Percentiles rank a stretch among this genome's conserved stretches.
These are phyloP conservation scores for Pegoplata infirma DNA, from an alignment of 2,888 invertebrate genomes.

Conservation along the genomic window DNA sequence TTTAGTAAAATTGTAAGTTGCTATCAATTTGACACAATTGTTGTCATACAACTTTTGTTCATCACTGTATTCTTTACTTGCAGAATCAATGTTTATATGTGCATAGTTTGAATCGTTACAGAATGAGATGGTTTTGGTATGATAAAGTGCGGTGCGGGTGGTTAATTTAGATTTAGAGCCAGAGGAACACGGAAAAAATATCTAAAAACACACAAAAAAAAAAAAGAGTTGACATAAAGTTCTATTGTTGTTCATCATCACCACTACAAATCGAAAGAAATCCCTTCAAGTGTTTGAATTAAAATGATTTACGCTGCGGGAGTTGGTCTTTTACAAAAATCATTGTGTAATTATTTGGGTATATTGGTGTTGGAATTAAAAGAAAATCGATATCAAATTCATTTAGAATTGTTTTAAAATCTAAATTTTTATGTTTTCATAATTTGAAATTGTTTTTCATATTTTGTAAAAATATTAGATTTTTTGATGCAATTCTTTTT, in stretches of 20 bases:
- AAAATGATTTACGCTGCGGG: slow-evolving; percentile 61
- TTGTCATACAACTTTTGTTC: background rate
- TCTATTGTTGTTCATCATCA: slow-evolving; percentile 54
- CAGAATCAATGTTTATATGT: background rate
- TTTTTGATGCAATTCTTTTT: no score
- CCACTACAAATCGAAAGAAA: slow-evolving; percentile 42
- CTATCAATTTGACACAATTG: no score
- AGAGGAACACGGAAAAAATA: slow-evolving; percentile 29
- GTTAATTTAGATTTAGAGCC: slow-evolving; percentile 57
- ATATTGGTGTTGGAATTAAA: slow-evolving; percentile 33
- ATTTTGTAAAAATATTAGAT: no score
- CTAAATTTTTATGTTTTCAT: background rate
- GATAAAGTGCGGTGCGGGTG: slow-evolving; percentile 61
- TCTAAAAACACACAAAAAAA: slow-evolving; percentile 5
- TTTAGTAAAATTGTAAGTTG: no score
- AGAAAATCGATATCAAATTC: slow-evolving; percentile 56
- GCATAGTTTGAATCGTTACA: slow-evolving; percentile 27
- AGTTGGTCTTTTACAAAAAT: slow-evolving; percentile 55
- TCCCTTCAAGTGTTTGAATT: slow-evolving; percentile 60
- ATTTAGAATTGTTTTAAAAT: slow-evolving; percentile 17
- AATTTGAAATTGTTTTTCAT: background rate
- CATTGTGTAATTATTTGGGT: slow-evolving; percentile 33
- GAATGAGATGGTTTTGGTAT: slow-evolving; percentile 24
- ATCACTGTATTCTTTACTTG: background rate
- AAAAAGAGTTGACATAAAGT: slow-evolving; percentile 58